These are phyloP conservation scores for Hoplostethus mediterraneus DNA, from an alignment of 2,797 vertebrate genomes.

Conservation along the genomic window DNA sequence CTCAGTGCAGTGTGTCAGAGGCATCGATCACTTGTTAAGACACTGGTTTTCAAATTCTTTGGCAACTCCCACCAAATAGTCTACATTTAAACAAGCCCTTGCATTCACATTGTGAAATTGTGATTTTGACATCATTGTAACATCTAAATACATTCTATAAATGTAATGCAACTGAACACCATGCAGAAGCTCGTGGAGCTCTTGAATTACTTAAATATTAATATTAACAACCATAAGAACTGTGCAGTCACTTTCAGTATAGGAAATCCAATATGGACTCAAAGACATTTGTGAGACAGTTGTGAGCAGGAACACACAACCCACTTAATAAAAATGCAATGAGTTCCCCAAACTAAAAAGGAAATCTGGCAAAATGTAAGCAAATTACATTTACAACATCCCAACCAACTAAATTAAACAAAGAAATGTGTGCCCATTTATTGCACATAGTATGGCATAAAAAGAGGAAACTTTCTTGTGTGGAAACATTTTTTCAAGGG, in stretches of 20 bases:
- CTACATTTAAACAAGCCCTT: constrained; percentile 66
- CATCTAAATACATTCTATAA: constrained; percentile 70
- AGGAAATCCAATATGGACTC: constrained; percentile 82
- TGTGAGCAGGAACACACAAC: constrained; percentile 66
- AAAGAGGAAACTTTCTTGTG: constrained; percentile 4
- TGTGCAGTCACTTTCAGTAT: constrained; percentile 34
- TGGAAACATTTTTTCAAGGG: constrained; percentile 46
- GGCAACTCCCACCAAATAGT: constrained; percentile 51
- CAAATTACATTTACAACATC: constrained; percentile 31
- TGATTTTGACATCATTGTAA: constrained; percentile 62
- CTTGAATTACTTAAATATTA: constrained; percentile 56
- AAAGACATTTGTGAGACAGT: constrained; percentile 54
- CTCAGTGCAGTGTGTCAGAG: constrained; percentile 32
- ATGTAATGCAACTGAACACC: constrained; percentile 54
- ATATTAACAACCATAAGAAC: constrained; percentile 41
- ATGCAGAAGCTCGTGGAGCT: constrained; percentile 66
- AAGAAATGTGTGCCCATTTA: constrained; percentile 23
- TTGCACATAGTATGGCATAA: constrained; percentile 25
- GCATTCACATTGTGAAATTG: constrained; percentile 58
- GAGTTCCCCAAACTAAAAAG: not conserved
- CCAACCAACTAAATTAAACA: constrained; percentile 18
- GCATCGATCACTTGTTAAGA: constrained; percentile 39
- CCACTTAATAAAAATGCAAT: constrained; percentile 35
- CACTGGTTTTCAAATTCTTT: constrained; percentile 60
- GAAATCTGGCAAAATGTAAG: constrained; percentile 11